Percentiles rank a stretch among this genome's conserved stretches.
Evolutionary conservation across 2,888 invertebrate species (phyloP).

Genomic region (Oegoconia quadripuncta): DNA sequence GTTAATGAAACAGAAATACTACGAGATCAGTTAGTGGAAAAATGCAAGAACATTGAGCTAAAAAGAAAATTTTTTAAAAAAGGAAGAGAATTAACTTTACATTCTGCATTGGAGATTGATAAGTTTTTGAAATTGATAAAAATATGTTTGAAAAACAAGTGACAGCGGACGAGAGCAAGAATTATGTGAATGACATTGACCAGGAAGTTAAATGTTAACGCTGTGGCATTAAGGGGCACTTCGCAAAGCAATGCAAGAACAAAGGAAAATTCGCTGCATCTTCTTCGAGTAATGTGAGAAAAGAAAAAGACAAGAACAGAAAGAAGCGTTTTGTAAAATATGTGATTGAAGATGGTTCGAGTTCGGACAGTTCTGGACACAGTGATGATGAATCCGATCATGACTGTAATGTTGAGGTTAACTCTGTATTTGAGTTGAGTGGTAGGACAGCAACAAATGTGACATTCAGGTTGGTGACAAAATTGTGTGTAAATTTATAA

Average conservation of each 20-base stretch:
- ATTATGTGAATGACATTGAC: no score
- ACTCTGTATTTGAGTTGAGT: neutral
- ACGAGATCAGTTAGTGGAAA: neutral
- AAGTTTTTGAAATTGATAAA: neutral
- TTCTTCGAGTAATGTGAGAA: no score
- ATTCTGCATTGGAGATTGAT: neutral
- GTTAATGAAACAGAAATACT: neutral
- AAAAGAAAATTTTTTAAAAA: neutral
- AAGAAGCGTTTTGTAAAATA: conserved; percentile 2
- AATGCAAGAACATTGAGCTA: neutral
- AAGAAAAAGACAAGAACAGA: no score
- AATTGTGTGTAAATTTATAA: no score
- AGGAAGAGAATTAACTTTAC: neutral
- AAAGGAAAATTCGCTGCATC: no score
- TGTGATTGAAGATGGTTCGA: neutral
- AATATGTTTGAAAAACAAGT: neutral
- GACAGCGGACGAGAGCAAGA: no score
- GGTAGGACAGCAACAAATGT: neutral
- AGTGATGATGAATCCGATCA: neutral
- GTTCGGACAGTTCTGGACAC: no score
- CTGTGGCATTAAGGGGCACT: neutral
- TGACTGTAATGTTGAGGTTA: neutral
- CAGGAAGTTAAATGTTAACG: neutral
- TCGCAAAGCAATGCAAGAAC: neutral
- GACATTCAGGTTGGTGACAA: conserved; percentile 5